Evolutionary conservation across 2,888 invertebrate genomes (phyloP).

Genomic region (Lepidochrysops patricia): DNA sequence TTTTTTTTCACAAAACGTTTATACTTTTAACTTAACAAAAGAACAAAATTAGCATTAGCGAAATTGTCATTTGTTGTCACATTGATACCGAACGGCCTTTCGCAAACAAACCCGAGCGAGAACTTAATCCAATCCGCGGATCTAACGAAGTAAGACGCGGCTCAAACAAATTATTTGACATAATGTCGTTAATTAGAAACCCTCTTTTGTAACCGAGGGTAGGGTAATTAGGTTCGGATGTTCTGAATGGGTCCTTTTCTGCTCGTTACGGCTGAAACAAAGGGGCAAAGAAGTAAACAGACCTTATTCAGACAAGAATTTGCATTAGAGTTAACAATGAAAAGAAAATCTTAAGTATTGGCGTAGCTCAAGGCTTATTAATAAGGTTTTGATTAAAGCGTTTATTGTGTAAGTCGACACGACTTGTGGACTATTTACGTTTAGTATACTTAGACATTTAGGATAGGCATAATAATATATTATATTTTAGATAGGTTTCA

Average conservation of each 20-base stretch:
- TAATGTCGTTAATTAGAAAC: slow-evolving; percentile 74
- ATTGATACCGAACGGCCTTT: slow-evolving; percentile 42
- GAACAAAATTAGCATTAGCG: not conserved
- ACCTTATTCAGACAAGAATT: slow-evolving; percentile 60
- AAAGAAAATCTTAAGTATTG: slow-evolving; percentile 28
- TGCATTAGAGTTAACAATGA: slow-evolving; percentile 57
- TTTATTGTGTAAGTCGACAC: slow-evolving; percentile 10
- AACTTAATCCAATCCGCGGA: slow-evolving; percentile 65
- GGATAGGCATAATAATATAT: not conserved
- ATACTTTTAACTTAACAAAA: not conserved
- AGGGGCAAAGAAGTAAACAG: slow-evolving; percentile 69
- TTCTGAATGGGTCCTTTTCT: slow-evolving; percentile 72
- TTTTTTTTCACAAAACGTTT: not conserved
- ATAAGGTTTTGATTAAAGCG: slow-evolving; percentile 9
- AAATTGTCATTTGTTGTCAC: too few relatives aligned
- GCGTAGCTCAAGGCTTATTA: slow-evolving; percentile 12
- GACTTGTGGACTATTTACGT: not conserved
- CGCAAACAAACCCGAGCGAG: slow-evolving; percentile 48
- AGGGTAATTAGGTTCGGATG: slow-evolving; percentile 72
- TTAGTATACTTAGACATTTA: not conserved
- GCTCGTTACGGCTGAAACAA: slow-evolving; percentile 71
- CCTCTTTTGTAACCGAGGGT: slow-evolving; percentile 64
- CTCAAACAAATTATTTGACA: slow-evolving; percentile 74
- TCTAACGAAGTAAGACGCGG: slow-evolving; percentile 60
- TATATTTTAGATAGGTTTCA: not conserved